These are phyloP conservation scores for Procavia capensis DNA, from an alignment of 2,113 vertebrate genomes.

Conservation along the genomic window DNA sequence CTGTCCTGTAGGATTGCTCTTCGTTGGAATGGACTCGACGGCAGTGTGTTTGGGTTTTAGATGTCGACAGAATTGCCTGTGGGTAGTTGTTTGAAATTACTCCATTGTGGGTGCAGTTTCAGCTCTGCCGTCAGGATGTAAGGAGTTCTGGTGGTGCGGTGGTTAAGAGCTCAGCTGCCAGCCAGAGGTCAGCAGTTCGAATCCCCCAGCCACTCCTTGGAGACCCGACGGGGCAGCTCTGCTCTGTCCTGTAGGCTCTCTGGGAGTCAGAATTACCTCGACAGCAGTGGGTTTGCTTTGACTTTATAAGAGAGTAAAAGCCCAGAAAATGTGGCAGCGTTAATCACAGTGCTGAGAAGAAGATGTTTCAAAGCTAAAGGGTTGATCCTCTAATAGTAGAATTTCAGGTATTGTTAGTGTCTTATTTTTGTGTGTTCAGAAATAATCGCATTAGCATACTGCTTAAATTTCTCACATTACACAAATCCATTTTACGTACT, in stretches of 20 bases:
- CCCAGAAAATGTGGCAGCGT: slow-evolving; percentile 28
- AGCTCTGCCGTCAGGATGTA: background rate
- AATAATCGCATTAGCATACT: slow-evolving; percentile 23
- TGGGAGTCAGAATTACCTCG: too few species aligned
- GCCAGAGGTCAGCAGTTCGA: too few species aligned
- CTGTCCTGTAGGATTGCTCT: too few species aligned
- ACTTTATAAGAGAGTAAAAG: background rate
- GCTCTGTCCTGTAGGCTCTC: too few species aligned
- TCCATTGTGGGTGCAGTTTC: slow-evolving; percentile 22
- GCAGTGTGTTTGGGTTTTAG: too few species aligned
- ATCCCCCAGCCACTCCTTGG: too few species aligned
- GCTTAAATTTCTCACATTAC: slow-evolving; percentile 3
- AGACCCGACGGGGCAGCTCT: too few species aligned
- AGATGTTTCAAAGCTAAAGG: background rate
- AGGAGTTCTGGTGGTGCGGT: too few species aligned
- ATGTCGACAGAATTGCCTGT: background rate
- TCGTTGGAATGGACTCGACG: too few species aligned
- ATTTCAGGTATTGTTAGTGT: slow-evolving; percentile 28
- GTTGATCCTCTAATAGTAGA: slow-evolving; percentile 17
- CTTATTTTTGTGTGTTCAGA: slow-evolving; percentile 53
- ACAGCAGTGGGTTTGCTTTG: too few species aligned
- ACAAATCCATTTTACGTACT: slow-evolving; percentile 35
- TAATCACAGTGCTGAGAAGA: background rate
- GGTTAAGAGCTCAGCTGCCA: too few species aligned
- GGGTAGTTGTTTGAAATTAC: slow-evolving; percentile 24